Base-by-base conservation (phyloP, 1,140 invertebrate genomes). In the Nasonia giraulti region DNA sequence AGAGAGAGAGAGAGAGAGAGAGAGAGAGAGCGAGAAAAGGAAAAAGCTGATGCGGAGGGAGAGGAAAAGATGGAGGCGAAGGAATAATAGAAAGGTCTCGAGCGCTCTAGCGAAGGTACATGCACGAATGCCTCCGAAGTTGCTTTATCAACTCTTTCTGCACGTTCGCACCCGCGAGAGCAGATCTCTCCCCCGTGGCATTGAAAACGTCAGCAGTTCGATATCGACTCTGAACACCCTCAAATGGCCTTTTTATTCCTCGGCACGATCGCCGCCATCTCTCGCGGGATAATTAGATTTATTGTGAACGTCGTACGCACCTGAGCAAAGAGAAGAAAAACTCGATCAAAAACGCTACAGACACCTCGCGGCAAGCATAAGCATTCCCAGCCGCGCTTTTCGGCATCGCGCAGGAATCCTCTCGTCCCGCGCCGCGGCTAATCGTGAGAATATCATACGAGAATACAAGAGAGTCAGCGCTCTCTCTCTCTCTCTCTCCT, bases 231-330 rank as follows among this genome's bases (percentile, higher is more conserved):
- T 71, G 74, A 84, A 84, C 71, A 8, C 40, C 12, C 66, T 40
- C 55, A 69, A 83, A 79, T 84, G 71, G 40, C 66, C 85, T 88
- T 88, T 89, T 88, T 85, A 86, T 85, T 79, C 86, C 85, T 66
- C 14, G 55, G 50, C 11, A 71, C 27, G 73, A 47, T 27, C 47
- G 40, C 17, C n/a, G 20, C 23, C 47, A 27, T 17, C 37, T 75
- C 17, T n/a, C 33, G 11, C 33, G 11, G 69, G 69, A 71, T 71
- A 71, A 71, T 71, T 71, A 31, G 69, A 71, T 71, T 71, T 71
- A 71, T 71, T 12, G 5, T 12, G 23, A 8, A 44, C 10, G 8
- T 44, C 4, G 33, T 37, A 37, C 5, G 5, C 33, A 37, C 33
- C 33, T 37, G 33, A 37, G 33, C 33, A 6, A 37, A 37, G 5